Percentiles rank a stretch among this genome's conserved stretches.
phyloP scores from a whole-genome alignment of 2,113 vertebrate genomes.

The Catharus bicknelli region DNA sequence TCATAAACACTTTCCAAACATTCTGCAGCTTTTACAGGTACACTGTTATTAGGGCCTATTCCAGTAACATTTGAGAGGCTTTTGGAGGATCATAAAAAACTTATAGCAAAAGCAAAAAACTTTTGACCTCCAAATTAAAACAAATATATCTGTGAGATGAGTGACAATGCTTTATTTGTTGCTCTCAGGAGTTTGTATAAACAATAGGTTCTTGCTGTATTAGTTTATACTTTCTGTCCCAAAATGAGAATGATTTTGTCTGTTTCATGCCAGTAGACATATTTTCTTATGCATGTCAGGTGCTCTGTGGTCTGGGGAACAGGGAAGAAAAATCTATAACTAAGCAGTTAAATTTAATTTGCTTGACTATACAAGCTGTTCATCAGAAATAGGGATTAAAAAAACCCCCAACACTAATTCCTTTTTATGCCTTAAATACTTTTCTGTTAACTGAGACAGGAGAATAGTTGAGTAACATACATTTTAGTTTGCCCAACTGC shows the following conservation, averaged over 20 bases:
- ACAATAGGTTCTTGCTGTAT: neutral
- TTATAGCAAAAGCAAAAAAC: neutral
- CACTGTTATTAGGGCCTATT: neutral
- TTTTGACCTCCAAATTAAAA: neutral
- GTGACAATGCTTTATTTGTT: neutral
- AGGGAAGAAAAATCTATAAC: neutral
- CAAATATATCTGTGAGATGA: neutral
- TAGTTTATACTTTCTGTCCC: neutral
- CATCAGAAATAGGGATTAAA: neutral
- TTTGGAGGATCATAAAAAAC: neutral
- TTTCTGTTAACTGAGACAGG: neutral
- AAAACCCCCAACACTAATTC: neutral
- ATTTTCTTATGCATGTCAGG: neutral
- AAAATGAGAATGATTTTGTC: neutral
- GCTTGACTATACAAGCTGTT: neutral
- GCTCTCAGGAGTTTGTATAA: neutral
- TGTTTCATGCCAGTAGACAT: neutral
- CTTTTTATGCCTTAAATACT: neutral
- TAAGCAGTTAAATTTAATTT: neutral
- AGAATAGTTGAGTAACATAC: neutral
- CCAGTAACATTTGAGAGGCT: neutral
- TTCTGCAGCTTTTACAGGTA: neutral
- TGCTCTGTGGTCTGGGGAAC: neutral
- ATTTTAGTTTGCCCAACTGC: neutral
- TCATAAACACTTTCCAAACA: neutral